Conservation (phyloP, 92 coral and sea anemone genomes). For the Isaurus tuberculatus region DNA sequence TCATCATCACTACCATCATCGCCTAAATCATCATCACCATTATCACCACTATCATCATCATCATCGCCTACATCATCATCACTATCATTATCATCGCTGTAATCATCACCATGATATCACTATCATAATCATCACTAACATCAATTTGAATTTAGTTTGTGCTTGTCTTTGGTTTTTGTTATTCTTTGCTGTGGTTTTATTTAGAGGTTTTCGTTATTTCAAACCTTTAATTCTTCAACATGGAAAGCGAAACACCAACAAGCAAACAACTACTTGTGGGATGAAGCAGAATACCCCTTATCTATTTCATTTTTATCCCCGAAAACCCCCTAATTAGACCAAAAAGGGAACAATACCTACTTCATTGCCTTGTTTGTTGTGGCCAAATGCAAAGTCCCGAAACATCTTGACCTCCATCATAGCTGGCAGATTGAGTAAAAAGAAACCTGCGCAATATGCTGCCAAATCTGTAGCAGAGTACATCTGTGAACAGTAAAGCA, state of each 20-base stretch:
- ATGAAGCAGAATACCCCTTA: neutral
- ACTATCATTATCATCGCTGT: too few species aligned
- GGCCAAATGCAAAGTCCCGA: slow-evolving; percentile 23
- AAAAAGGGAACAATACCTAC: neutral
- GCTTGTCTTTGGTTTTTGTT: too few species aligned
- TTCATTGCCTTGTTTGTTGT: slow-evolving; percentile 21
- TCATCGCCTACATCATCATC: too few species aligned
- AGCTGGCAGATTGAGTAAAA: slow-evolving; percentile 23
- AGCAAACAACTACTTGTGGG: neutral
- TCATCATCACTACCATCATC: too few species aligned
- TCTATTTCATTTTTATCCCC: neutral
- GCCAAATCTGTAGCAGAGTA: neutral
- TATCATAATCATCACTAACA: too few species aligned
- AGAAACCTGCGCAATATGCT: slow-evolving; percentile 21
- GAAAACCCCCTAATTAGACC: too few species aligned
- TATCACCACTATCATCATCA: too few species aligned
- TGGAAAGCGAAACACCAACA: neutral
- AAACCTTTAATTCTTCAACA: neutral
- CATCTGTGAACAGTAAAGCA: slow-evolving; percentile 1
- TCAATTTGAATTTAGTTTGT: too few species aligned
- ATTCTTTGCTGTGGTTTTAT: neutral
- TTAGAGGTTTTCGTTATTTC: neutral
- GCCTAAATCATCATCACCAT: too few species aligned
- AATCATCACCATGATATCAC: too few species aligned
- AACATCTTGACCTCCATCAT: slow-evolving; percentile 42